Percentiles rank a stretch among this genome's conserved stretches.
phyloP scores from a whole-genome alignment of 1,140 invertebrate genomes.

The Drosophila punjabiensis region DNA sequence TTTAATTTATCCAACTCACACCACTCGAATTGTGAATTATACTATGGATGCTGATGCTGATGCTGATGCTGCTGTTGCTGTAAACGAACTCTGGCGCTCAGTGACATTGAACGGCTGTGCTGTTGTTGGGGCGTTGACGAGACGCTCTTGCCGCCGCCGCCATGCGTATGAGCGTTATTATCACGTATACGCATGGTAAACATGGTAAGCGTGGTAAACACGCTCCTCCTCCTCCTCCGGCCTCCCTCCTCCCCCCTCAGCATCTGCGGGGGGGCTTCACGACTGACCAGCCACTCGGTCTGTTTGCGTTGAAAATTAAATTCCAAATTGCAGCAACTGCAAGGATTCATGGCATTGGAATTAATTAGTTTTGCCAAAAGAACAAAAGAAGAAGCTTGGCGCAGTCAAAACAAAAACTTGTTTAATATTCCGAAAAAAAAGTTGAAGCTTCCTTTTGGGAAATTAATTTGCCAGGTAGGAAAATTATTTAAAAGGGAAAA shows the following conservation, averaged over 20 bases:
- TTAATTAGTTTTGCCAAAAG: slow-evolving; percentile 18
- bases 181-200: slow-evolving; percentile 53
- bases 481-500: neutral
- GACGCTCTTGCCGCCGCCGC: slow-evolving; percentile 8
- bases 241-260: neutral
- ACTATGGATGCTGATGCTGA: slow-evolving; percentile 26
- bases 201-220: slow-evolving; percentile 29
- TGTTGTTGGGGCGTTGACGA: slow-evolving; percentile 24
- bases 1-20: slow-evolving; percentile 52
- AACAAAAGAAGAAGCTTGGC: neutral
- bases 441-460: neutral
- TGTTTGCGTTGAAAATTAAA: slow-evolving; percentile 17
- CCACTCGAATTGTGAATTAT: slow-evolving; percentile 39
- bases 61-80: slow-evolving; percentile 9
- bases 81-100: slow-evolving; percentile 42
- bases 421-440: slow-evolving; percentile 12
- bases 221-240: neutral
- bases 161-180: slow-evolving; percentile 54
- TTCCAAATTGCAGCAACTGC: slow-evolving; percentile 4
- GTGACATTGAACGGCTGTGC: slow-evolving; percentile 43
- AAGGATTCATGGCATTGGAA: slow-evolving; percentile 15
- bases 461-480: neutral
- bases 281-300: slow-evolving; percentile 2
- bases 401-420: slow-evolving; percentile 9
- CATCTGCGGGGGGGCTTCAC: neutral